Evolutionary conservation across 2,797 vertebrate genomes (phyloP), one percentile per base, ranked within the genome.

Genomic region (Eulemur mongoz): DNA sequence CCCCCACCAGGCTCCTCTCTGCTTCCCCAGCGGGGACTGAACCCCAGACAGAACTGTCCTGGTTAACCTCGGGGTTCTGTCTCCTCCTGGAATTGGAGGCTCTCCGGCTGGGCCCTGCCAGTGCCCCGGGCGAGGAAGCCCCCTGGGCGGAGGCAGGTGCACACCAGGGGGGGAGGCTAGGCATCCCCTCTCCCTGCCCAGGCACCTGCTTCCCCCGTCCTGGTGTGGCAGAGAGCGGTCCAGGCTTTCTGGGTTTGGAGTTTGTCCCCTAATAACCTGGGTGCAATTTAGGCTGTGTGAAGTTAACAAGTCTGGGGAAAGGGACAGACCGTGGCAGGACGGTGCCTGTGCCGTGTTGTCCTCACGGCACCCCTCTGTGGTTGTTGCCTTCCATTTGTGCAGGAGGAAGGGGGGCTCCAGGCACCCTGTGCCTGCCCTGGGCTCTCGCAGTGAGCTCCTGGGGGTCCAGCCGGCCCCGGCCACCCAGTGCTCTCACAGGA

Each of bases 331-430:
- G 0, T 27, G 15, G 23, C 3, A 1, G n/a, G 80, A 40, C 40
- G 8, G 5, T n/a, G 7, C 4, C 0, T 1, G 11, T 17, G 18
- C 45, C 23, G 13, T 9, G 5, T 32, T 13, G 40, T 43, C n/a
- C 32, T 61, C 4, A 3, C 18, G 13, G 23, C 7, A 0, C 30
- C 40, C 17, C 30, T 22, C 27, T n/a, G 22, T 40, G 78, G 5
- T 18, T 0, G 5, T 40, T 40, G 27, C 35, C 30, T 59, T 30
- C 38, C 40, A 10, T 61, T 40, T 43, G 18, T 12, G 38, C 15
- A 48, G 30, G 3, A n/a, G 40, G 43, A 48, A 48, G 43, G 4
- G 23, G 40, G 59, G 30, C 80, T 48, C 20, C n/a, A 3, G 17
- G 18, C 11, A 23, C 13, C 25, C 40, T n/a, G 20, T 0, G 22